Conservation (phyloP, 2,888 invertebrate species). For the Cheilosia urbana region DNA sequence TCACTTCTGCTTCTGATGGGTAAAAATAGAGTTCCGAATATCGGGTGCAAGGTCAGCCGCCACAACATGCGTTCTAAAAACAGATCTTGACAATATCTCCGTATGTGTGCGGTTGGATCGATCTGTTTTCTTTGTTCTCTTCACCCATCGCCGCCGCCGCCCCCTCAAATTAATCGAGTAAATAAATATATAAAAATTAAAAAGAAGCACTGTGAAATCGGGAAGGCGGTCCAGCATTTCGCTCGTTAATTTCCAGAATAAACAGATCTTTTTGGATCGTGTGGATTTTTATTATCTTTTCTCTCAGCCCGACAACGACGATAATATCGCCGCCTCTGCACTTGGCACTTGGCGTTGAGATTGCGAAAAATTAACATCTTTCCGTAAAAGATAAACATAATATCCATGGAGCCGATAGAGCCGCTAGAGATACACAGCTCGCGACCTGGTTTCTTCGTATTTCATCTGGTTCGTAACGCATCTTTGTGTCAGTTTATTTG, state of each 20-base stretch:
- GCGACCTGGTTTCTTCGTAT: slow-evolving; percentile 72
- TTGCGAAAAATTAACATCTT: slow-evolving; percentile 73
- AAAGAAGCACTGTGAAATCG: slow-evolving; percentile 12
- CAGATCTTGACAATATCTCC: slow-evolving; percentile 51
- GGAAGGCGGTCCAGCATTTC: slow-evolving; percentile 13
- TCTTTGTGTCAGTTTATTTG: slow-evolving; percentile 49
- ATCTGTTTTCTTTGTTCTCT: slow-evolving; percentile 29
- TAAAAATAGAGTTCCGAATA: slow-evolving; percentile 59
- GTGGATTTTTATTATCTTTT: background rate
- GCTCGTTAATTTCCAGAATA: slow-evolving; percentile 62
- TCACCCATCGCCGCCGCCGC: too few species aligned
- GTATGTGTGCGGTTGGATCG: background rate
- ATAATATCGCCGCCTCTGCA: slow-evolving; percentile 71
- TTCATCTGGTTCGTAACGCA: slow-evolving; percentile 64
- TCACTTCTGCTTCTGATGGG: background rate
- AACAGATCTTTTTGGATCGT: slow-evolving; percentile 44
- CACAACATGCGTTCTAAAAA: slow-evolving; percentile 58
- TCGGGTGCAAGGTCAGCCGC: slow-evolving; percentile 62
- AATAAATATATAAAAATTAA: slow-evolving; percentile 40
- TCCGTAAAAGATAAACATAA: slow-evolving; percentile 47
- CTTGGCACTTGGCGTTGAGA: slow-evolving; percentile 70
- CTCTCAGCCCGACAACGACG: slow-evolving; percentile 14
- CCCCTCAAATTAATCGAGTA: slow-evolving; percentile 36
- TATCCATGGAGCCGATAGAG: slow-evolving; percentile 8
- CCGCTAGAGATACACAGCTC: slow-evolving; percentile 32